phyloP scores from a whole-genome alignment of 2,797 vertebrate genomes.

The Coranthus polyacanthus region DNA sequence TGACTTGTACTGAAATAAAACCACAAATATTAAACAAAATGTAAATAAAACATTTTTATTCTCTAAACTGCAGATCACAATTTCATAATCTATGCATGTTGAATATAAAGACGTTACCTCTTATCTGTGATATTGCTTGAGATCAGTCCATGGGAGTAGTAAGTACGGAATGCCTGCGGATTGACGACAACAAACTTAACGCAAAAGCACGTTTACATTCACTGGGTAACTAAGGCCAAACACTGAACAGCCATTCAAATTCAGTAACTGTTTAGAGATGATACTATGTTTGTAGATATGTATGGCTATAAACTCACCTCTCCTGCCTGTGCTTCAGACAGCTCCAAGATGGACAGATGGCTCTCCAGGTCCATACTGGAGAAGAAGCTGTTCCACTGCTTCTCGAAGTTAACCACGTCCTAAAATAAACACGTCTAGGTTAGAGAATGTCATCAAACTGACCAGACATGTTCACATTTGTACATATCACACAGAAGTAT shows the following conservation, averaged over 20 bases:
- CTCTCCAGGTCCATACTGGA: slow-evolving; percentile 95
- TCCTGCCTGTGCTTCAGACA: slow-evolving; percentile 95
- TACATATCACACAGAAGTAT: not conserved
- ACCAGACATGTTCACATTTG: not conserved
- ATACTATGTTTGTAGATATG: not conserved
- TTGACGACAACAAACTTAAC: slow-evolving; percentile 24
- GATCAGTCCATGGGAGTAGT: slow-evolving; percentile 95
- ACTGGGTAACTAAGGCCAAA: not conserved
- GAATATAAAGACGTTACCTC: slow-evolving; percentile 82
- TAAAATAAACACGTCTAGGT: slow-evolving; percentile 60
- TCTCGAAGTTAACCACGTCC: slow-evolving; percentile 92
- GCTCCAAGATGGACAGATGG: slow-evolving; percentile 92
- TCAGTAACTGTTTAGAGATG: not conserved
- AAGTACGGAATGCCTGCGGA: slow-evolving; percentile 92
- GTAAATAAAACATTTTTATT: not conserved
- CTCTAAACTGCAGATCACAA: not conserved
- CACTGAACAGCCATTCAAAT: no score
- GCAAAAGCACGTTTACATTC: not conserved
- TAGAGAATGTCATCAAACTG: not conserved
- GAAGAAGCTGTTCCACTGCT: slow-evolving; percentile 94
- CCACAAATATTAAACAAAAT: not conserved
- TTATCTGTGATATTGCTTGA: slow-evolving; percentile 96
- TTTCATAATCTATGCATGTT: not conserved
- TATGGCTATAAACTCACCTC: slow-evolving; percentile 84
- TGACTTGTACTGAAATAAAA: slow-evolving; percentile 85